A percentile compares a stretch with the other conserved stretches of the same genome.
Conservation (phyloP, 2,113 vertebrate species). For the Peucedramus taeniatus region DNA sequence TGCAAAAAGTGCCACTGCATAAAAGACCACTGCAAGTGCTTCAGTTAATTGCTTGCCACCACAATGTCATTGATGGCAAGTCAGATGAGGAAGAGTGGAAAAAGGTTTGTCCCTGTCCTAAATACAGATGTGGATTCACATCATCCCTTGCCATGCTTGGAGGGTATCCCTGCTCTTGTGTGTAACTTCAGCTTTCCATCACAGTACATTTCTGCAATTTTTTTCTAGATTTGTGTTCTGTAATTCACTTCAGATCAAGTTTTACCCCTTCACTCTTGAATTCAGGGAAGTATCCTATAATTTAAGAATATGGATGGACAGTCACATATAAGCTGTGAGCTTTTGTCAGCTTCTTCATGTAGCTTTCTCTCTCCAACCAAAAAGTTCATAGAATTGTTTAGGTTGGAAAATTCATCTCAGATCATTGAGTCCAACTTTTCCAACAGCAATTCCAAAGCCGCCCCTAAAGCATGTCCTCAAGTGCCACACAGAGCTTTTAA, state of each 20-base stretch:
- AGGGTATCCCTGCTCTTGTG: neutral
- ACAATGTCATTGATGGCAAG: neutral
- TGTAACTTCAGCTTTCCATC: neutral
- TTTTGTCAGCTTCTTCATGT: neutral
- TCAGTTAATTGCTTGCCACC: neutral
- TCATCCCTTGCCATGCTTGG: neutral
- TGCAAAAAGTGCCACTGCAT: too few relatives aligned
- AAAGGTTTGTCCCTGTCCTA: neutral
- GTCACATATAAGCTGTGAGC: fast-evolving
- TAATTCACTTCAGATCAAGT: neutral
- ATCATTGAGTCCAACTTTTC: neutral
- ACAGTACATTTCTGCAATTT: neutral
- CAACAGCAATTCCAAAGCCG: neutral
- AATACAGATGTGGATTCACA: neutral
- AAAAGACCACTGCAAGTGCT: neutral
- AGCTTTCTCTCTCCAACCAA: neutral
- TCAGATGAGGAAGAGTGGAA: neutral
- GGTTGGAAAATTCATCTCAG: neutral
- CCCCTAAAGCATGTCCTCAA: neutral
- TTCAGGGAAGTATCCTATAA: neutral
- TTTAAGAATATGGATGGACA: neutral
- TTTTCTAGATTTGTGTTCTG: neutral
- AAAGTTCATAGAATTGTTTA: neutral
- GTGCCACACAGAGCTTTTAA: neutral
- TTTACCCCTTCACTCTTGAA: neutral